Evolutionary conservation across 1,140 invertebrate genomes (phyloP).

Genomic region (Zaprionus capensis): DNA sequence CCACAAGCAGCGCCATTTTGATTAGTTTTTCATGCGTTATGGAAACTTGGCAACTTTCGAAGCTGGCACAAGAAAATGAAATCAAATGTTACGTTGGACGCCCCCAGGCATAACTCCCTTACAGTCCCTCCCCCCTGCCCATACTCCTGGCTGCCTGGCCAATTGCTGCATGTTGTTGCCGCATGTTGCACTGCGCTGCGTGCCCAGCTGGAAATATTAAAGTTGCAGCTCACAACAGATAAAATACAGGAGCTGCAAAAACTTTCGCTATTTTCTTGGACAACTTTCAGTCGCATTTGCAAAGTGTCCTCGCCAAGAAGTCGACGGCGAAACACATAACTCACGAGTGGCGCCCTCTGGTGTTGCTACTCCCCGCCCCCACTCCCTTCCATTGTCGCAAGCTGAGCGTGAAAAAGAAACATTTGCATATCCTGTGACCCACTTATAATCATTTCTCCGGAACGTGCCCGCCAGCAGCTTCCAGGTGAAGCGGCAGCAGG

Average conservation of each 20-base stretch:
- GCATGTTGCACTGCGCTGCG: conserved; percentile 13
- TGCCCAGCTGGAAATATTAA: conserved; percentile 43
- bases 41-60: conserved; percentile 27
- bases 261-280: conserved; percentile 78
- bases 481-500: conserved; percentile 14
- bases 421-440: conserved; percentile 83
- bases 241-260: conserved; percentile 58
- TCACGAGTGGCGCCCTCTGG: conserved; percentile 63
- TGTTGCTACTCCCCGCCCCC: conserved; percentile 2
- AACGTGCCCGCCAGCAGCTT: conserved; percentile 46
- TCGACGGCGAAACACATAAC: conserved; percentile 57
- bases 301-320: conserved; percentile 70
- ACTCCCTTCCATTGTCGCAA: conserved; percentile 37
- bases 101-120: neutral
- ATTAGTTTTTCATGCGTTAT: conserved; percentile 59
- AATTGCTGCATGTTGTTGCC: conserved; percentile 23
- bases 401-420: conserved; percentile 80
- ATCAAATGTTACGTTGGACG: conserved; percentile 46
- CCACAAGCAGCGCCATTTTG: conserved; percentile 45
- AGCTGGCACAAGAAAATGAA: conserved; percentile 42
- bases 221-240: conserved; percentile 53
- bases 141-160: neutral
- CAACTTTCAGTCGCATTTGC: conserved; percentile 78
- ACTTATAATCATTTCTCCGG: conserved; percentile 82
- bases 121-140: neutral